These are phyloP conservation scores for Drosophila leonis DNA, from an alignment of 2,888 invertebrate genomes.

Conservation along the genomic window DNA sequence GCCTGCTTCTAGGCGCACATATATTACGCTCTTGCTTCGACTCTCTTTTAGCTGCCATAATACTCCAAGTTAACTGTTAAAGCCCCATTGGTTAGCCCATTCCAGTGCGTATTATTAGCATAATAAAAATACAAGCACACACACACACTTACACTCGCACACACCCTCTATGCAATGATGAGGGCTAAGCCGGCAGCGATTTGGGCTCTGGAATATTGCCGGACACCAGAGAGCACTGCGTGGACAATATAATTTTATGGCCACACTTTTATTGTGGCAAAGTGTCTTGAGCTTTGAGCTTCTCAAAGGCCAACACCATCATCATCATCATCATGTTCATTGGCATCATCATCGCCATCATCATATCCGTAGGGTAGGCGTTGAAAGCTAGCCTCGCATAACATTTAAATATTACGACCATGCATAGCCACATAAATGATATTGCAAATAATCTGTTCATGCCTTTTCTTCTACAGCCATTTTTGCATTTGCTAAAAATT, in stretches of 20 bases:
- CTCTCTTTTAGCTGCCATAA: constrained; percentile 35
- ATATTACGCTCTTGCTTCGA: neutral
- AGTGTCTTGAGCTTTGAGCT: constrained; percentile 66
- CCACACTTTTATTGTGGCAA: constrained; percentile 74
- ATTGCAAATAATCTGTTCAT: constrained; percentile 59
- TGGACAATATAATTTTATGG: constrained; percentile 81
- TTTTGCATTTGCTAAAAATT: constrained; percentile 18
- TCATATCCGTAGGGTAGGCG: constrained; percentile 47
- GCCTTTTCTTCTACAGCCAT: neutral
- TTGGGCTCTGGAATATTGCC: constrained; percentile 39
- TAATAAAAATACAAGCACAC: constrained; percentile 82
- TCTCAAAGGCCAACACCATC: constrained; percentile 40
- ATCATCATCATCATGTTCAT: constrained; percentile 33
- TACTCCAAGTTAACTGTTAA: constrained; percentile 67
- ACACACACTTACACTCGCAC: constrained; percentile 25
- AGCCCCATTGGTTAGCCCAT: constrained; percentile 62
- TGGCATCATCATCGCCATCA: constrained; percentile 27
- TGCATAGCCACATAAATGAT: constrained; percentile 66
- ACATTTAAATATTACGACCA: constrained; percentile 77
- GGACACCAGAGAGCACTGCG: constrained; percentile 48
- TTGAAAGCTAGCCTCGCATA: constrained; percentile 64
- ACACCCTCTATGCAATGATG: constrained; percentile 31
- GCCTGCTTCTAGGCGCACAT: constrained; percentile 76
- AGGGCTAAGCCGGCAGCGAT: constrained; percentile 40
- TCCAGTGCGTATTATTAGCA: constrained; percentile 83